Evolutionary conservation across 1,140 invertebrate genomes (phyloP), one percentile per base, ranked within the genome.

Genomic region (Notospermus geniculatus): DNA sequence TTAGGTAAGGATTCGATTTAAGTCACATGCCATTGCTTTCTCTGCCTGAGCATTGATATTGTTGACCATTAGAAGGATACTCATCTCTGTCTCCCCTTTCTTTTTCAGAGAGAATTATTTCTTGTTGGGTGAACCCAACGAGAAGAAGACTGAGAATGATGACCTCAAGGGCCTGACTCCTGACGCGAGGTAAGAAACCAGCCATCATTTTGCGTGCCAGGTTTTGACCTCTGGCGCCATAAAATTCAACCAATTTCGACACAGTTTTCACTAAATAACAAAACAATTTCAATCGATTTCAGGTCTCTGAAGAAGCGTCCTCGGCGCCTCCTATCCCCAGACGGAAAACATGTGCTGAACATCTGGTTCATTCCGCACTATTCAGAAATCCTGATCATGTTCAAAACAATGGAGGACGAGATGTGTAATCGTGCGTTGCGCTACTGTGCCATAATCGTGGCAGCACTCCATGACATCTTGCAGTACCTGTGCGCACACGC

Each of bases 301-400:
- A 72, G 73, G 59, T 52, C 60, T 30, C 60, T 76, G 55, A 73
- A 75, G 60, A 75, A 75, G 22, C 62, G 78, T 41, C 75, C 79
- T 22, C 54, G 75, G 4, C 71, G 73, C 2, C 57, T 82, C 4
- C 61, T 82, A 29, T 76, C 77, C 9, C 67, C 66, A 4, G 71
- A 79, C 64, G 80, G 80, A 9, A 62, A 68, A 43, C 66, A 75
- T 53, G 65, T 82, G 0, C 63, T 80, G 43, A 82, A 82, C 61
- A 67, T 82, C n/a, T 80, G 79, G 77, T 82, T 80, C 59, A 76
- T 82, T 25, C 80, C 80, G 2, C 77, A 81, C 57, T 69, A 75
- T 56, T 68, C 73, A 0, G 80, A 82, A 54, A 66, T 75, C 7
- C 63, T 82, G 57, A 61, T 73, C 53, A 75, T 79, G 68, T 80